Conservation (phyloP, 2,797 vertebrate species). For the Characodon lateralis region DNA sequence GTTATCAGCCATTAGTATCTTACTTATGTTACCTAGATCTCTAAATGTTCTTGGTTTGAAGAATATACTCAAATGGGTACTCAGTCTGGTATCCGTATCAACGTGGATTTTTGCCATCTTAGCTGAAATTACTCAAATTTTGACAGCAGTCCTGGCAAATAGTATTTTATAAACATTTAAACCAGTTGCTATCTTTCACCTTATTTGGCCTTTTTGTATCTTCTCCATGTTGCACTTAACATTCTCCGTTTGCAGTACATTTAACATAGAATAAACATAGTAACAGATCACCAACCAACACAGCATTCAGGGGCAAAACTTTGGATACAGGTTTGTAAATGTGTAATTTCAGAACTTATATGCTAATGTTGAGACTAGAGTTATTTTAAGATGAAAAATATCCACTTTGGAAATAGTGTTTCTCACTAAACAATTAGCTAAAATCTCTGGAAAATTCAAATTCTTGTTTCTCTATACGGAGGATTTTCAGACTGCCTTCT, state of each 20-base stretch:
- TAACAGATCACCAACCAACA: not conserved
- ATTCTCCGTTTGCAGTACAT: not conserved
- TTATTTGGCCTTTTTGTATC: not conserved
- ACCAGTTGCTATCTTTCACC: not conserved
- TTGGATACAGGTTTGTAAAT: not conserved
- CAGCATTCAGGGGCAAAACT: not conserved
- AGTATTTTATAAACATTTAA: not conserved
- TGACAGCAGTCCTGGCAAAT: not conserved
- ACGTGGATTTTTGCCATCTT: not conserved
- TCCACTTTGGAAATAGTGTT: not conserved
- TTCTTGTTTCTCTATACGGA: too few relatives aligned
- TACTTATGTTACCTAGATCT: not conserved
- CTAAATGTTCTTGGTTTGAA: not conserved
- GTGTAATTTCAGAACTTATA: not conserved
- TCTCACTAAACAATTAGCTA: not conserved
- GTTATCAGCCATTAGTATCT: not conserved
- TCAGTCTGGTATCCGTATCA: too few relatives aligned
- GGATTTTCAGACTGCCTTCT: too few relatives aligned
- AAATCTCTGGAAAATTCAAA: too few relatives aligned
- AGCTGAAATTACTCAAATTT: not conserved
- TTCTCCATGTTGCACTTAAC: not conserved
- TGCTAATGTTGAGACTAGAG: not conserved
- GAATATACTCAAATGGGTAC: not conserved
- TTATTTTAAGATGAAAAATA: not conserved
- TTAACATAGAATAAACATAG: not conserved